Percentiles rank a stretch among this genome's conserved stretches.
phyloP scores from a whole-genome alignment of 1,140 invertebrate species.

The Papilio dardanus region DNA sequence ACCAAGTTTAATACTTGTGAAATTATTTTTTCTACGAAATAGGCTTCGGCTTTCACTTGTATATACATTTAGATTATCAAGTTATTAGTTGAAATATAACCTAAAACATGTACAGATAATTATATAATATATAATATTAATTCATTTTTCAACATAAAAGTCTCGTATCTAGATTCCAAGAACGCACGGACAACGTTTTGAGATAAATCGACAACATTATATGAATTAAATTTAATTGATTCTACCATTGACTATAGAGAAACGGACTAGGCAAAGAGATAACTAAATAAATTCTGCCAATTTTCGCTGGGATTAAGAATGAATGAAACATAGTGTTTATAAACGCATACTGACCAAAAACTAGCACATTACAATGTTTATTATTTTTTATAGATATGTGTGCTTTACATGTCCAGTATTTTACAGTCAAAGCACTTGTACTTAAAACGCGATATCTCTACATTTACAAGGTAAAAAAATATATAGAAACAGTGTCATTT shows the following conservation, averaged over 20 bases:
- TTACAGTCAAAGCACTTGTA: not conserved
- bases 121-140: not conserved
- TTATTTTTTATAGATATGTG: not conserved
- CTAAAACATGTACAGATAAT: not conserved
- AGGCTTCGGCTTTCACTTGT: not conserved
- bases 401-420: not conserved
- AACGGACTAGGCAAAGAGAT: not conserved
- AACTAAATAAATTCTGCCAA: too few species aligned
- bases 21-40: not conserved
- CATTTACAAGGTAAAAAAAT: not conserved
- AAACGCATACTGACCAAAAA: not conserved
- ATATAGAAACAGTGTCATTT: conserved; percentile 18
- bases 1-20: too few species aligned
- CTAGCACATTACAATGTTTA: too few species aligned
- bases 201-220: conserved; percentile 35
- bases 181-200: conserved; percentile 1
- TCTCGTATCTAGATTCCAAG: not conserved
- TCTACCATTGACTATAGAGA: not conserved
- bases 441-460: not conserved
- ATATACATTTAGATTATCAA: not conserved
- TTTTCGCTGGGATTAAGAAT: too few species aligned
- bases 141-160: conserved; percentile 27
- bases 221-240: not conserved
- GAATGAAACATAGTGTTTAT: not conserved
- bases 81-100: not conserved